Conservation (phyloP, 1,140 invertebrate genomes). For the Drosophila carrolli region DNA sequence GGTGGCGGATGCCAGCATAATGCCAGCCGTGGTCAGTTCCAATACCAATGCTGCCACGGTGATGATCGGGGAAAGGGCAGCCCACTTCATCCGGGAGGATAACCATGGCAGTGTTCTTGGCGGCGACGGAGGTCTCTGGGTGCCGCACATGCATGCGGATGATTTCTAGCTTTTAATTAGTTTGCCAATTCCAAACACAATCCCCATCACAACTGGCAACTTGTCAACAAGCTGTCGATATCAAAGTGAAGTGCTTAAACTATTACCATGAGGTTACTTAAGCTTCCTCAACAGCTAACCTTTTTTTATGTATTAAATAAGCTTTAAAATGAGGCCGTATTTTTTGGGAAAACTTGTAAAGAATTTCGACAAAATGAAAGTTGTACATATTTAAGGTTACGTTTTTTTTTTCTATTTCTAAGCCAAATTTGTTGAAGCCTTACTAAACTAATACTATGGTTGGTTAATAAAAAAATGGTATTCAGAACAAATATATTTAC, state of each 20-base stretch:
- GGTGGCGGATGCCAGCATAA: conserved; percentile 91
- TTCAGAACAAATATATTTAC: no score
- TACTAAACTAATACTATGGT: no score
- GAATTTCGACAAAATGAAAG: not conserved
- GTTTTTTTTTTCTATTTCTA: not conserved
- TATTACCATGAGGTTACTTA: not conserved
- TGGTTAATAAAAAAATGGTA: no score
- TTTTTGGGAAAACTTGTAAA: not conserved
- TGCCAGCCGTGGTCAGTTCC: conserved; percentile 89
- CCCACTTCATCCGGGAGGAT: conserved; percentile 90
- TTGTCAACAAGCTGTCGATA: conserved; percentile 6
- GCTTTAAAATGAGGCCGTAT: no score
- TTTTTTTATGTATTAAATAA: not conserved
- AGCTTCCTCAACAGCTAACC: not conserved
- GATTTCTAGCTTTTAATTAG: conserved; percentile 22
- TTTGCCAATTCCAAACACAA: conserved; percentile 1
- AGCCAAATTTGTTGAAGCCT: not conserved
- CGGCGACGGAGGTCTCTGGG: not conserved
- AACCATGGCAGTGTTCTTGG: conserved; percentile 65
- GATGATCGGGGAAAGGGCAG: conserved; percentile 95
- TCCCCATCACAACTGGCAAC: not conserved
- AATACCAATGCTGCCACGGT: conserved; percentile 90
- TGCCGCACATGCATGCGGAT: conserved; percentile 50
- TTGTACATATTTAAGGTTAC: no score
- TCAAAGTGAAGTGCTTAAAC: not conserved